Base-by-base conservation (phyloP, 2,888 invertebrate genomes). In the Willowsia nigromaculata region DNA sequence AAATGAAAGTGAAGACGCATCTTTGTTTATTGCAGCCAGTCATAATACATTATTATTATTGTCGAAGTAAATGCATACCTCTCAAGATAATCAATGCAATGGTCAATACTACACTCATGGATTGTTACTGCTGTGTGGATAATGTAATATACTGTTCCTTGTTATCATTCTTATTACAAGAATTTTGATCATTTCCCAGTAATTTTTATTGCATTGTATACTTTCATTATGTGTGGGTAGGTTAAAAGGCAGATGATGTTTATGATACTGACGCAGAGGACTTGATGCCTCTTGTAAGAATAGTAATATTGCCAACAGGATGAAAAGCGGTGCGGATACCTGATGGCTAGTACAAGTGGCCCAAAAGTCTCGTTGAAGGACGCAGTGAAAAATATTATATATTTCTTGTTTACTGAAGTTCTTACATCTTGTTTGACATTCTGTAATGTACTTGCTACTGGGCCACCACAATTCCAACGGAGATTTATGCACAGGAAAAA, bases 1-100 rank as follows among this genome's bases (percentile, higher is more conserved):
- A 53, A 80, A 86, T 80, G 86, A 78, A 86, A 85, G 85, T 85
- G 85, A 85, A 85, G 85, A 78, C 78, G 62, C 25, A 25, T 78
- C 76, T 78, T 27, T 78, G 85, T 78, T 85, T 85, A 85, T 30
- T 43, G 33, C 76, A 47, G 37, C 25, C 25, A 74, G 1, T 27
- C n/a, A n/a, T n/a, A n/a, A n/a, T n/a, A n/a, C n/a, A n/a, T n/a
- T 40, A 40, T 71, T 40, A 25, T 43, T 53, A 47, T 82, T 68
- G 25, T 71, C 5, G 37, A n/a, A 1, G 13, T 53, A 2, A 11
- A 22, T 53, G n/a, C 59, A 27, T 27, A 27, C 15, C 3, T 53
- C 25, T 65, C 25, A 53, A 40, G 40, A 81, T 40, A 43, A 43
- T n/a, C 25, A 37, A 18, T 59, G n/a, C 81, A 40, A 15, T 18